A percentile compares a stretch with the other conserved stretches of the same genome.
These are phyloP conservation scores for Parambassis ranga DNA, from an alignment of 2,797 vertebrate species.

Conservation along the genomic window DNA sequence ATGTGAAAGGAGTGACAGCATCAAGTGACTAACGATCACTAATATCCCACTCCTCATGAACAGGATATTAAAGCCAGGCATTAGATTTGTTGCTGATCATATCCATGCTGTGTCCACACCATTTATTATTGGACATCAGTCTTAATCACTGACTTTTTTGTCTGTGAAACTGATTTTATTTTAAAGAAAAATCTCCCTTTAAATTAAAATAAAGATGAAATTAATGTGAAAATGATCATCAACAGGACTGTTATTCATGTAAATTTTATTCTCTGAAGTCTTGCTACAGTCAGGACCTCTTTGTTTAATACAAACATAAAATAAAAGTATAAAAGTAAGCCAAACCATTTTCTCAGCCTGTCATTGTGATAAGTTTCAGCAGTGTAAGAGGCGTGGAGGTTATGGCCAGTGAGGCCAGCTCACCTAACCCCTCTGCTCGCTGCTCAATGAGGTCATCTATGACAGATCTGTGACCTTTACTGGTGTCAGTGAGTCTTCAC, in stretches of 20 bases:
- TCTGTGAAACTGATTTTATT: too few species aligned
- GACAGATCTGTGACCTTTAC: slow-evolving; percentile 50
- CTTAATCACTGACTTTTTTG: slow-evolving; percentile 31
- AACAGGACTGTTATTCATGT: not conserved
- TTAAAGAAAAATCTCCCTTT: not conserved
- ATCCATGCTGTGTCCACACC: slow-evolving; percentile 16
- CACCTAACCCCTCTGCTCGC: not conserved
- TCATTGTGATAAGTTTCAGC: not conserved
- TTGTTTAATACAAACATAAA: too few species aligned
- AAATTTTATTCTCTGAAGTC: not conserved
- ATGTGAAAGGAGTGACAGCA: not conserved
- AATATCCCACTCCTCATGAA: slow-evolving; percentile 29
- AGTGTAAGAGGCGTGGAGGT: not conserved
- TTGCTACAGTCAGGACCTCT: not conserved
- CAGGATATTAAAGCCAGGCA: slow-evolving; percentile 72
- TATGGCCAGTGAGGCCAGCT: not conserved
- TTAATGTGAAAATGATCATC: not conserved
- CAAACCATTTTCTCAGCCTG: not conserved
- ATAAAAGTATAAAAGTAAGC: too few species aligned
- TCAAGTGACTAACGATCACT: slow-evolving; percentile 24
- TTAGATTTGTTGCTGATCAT: slow-evolving; percentile 44
- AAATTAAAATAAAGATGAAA: slow-evolving; percentile 11
- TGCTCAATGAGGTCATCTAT: slow-evolving; percentile 11
- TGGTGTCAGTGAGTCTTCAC: slow-evolving; percentile 5
- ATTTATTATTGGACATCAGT: slow-evolving; percentile 60